phyloP scores from a whole-genome alignment of 2,113 vertebrate species.

The Taurulus bubalis region DNA sequence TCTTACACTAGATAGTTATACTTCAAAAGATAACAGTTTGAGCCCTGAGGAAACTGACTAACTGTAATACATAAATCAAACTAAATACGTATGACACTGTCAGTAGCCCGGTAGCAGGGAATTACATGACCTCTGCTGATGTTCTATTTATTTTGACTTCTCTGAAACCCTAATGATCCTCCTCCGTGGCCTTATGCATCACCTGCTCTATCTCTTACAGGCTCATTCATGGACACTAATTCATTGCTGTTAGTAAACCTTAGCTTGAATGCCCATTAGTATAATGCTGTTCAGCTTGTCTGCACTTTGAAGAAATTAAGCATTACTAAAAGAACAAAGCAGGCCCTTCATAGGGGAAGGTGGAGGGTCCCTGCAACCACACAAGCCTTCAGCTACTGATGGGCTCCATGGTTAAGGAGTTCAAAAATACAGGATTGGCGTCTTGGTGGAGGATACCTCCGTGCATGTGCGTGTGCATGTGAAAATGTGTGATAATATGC shows the following conservation, averaged over 20 bases:
- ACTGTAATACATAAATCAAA: not conserved
- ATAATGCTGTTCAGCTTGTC: slow-evolving; percentile 54
- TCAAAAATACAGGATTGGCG: slow-evolving; percentile 9
- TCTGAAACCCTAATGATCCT: slow-evolving; percentile 22
- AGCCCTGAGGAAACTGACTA: not conserved
- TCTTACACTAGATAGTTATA: not conserved
- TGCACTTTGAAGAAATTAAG: slow-evolving; percentile 56
- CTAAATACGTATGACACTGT: not conserved
- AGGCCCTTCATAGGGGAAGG: slow-evolving; percentile 6
- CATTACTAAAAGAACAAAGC: slow-evolving; percentile 47
- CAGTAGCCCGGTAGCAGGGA: not conserved
- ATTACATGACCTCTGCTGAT: not conserved
- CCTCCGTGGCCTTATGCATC: slow-evolving; percentile 10
- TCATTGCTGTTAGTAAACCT: slow-evolving; percentile 47
- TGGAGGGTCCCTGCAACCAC: slow-evolving; percentile 10
- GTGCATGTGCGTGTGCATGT: too few species aligned
- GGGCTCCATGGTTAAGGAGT: slow-evolving; percentile 7
- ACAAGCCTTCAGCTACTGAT: slow-evolving; percentile 24
- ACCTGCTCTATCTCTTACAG: slow-evolving; percentile 19
- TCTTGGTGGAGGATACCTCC: slow-evolving; percentile 13
- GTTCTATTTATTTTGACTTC: slow-evolving; percentile 13
- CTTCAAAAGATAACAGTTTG: not conserved
- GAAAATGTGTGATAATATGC: slow-evolving; percentile 1
- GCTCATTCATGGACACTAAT: slow-evolving; percentile 22
- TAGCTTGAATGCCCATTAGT: slow-evolving; percentile 48